phyloP scores from a whole-genome alignment of 2,888 invertebrate species.

The Iphiclides podalirius region DNA sequence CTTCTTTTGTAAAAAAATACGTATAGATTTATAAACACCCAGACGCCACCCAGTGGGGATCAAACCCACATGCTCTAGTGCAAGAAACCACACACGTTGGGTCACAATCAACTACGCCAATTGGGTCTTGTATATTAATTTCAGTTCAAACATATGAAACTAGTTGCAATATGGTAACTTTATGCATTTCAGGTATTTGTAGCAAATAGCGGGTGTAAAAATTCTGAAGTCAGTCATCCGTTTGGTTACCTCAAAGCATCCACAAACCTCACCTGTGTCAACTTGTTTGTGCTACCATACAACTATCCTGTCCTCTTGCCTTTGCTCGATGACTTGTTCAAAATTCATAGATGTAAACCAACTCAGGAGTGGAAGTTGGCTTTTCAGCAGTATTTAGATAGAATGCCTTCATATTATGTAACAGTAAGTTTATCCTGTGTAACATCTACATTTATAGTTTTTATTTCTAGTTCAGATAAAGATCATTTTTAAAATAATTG shows the following conservation, averaged over 20 bases:
- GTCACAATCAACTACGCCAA: no score
- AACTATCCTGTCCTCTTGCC: conserved; percentile 97
- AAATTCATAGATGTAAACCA: conserved; percentile 95
- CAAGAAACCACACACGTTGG: no score
- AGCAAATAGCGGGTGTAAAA: conserved; percentile 91
- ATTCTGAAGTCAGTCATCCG: conserved; percentile 92
- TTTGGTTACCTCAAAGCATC: conserved; percentile 99
- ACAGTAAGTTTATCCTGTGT: conserved; percentile 71
- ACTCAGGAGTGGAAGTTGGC: conserved; percentile 95
- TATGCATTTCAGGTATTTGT: conserved; percentile 90
- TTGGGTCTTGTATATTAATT: no score
- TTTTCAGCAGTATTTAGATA: conserved; percentile 95
- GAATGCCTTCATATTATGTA: conserved; percentile 98
- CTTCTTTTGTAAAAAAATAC: no score
- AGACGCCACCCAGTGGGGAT: no score
- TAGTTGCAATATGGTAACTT: no score
- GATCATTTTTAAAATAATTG: no score
- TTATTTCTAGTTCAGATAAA: no score
- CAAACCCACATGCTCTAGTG: no score
- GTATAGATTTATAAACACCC: no score
- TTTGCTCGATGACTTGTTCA: conserved; percentile 95
- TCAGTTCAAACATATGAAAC: no score
- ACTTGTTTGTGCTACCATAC: conserved; percentile 98
- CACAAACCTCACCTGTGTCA: conserved; percentile 95
- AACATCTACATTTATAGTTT: no score